phyloP scores from a whole-genome alignment of 2,797 vertebrate species.

The Pelochelys cantorii region DNA sequence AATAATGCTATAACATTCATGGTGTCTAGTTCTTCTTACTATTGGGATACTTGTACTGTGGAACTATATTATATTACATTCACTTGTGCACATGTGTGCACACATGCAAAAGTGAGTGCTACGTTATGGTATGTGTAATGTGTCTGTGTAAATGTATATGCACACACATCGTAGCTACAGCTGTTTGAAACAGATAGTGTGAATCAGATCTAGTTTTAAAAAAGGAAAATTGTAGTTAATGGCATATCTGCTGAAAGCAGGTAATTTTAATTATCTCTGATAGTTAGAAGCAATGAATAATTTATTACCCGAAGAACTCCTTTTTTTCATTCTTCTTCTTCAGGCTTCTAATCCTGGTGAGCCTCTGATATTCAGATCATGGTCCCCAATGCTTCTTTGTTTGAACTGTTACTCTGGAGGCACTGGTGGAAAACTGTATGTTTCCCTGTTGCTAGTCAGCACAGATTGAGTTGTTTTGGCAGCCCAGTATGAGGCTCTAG shows the following conservation, averaged over 20 bases:
- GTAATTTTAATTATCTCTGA: conserved; percentile 82
- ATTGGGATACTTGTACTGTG: not conserved
- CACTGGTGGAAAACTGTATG: conserved; percentile 45
- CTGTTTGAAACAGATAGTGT: conserved; percentile 67
- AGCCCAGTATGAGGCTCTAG: conserved; percentile 57
- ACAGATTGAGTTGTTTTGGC: conserved; percentile 73
- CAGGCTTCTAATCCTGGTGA: conserved; percentile 60
- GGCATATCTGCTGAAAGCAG: conserved; percentile 78
- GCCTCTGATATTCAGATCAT: conserved; percentile 74
- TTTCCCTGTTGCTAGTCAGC: conserved; percentile 57
- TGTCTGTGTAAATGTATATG: conserved; percentile 53
- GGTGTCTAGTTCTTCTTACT: conserved; percentile 18
- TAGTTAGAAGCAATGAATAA: conserved; percentile 80
- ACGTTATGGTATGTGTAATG: not conserved
- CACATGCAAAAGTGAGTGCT: not conserved
- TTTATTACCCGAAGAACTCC: conserved; percentile 74
- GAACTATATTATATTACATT: not conserved
- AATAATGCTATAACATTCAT: not conserved
- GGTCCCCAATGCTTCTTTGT: conserved; percentile 55
- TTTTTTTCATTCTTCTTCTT: not conserved
- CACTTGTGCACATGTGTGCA: not conserved
- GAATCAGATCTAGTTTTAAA: conserved; percentile 71
- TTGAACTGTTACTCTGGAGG: conserved; percentile 65
- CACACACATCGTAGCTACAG: conserved; percentile 55
- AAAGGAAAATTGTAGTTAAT: conserved; percentile 69